Evolutionary conservation across 2,888 invertebrate genomes (phyloP), one percentile per base, ranked within the genome.

Genomic region (Neria commutata): DNA sequence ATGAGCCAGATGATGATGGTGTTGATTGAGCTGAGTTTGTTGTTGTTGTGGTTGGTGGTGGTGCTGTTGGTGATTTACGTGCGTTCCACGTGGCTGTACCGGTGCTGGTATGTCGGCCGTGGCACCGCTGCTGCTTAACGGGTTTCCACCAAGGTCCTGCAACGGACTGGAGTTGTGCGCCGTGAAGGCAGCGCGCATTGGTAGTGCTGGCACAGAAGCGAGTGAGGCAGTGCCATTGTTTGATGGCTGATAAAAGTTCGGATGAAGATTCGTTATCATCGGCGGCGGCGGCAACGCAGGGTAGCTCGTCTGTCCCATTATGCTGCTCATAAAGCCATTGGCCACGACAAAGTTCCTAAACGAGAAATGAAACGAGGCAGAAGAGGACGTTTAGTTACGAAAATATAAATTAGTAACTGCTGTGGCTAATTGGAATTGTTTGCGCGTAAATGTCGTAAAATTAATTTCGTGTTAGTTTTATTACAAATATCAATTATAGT

Each of bases 301-400:
- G 72, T 77, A 77, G 72, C 78, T 67, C 56, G 70, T 67, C 65
- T 81, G 80, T 70, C 78, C 72, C 77, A 78, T 80, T 69, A 81
- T 79, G 67, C 80, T 80, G 73, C 78, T 81, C 75, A 87, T 86
- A 73, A 87, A 81, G 55, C 87, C 86, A 50, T 87, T 85, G 52
- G 86, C 86, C 61, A 86, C 87, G 56, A 87, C 87, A 70, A 87
- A 80, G 73, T 86, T 85, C 70, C 87, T 87, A 80, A 53, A 74
- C 72, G 73, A 69, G 70, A 70, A 72, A 73, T 61, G 34, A 61
- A 71, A 71, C 71, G 71, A 61, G 58, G 58, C 34, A 58, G 55
- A 59, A 64, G 33, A 68, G 67, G 16, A 66, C 62, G 58, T 56
- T 40, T 33, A 53, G 42, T 53, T 65, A 57, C 1, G 6, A 53